Evolutionary conservation across 2,113 vertebrate genomes (phyloP).

Genomic region (Ahaetulla prasina): DNA sequence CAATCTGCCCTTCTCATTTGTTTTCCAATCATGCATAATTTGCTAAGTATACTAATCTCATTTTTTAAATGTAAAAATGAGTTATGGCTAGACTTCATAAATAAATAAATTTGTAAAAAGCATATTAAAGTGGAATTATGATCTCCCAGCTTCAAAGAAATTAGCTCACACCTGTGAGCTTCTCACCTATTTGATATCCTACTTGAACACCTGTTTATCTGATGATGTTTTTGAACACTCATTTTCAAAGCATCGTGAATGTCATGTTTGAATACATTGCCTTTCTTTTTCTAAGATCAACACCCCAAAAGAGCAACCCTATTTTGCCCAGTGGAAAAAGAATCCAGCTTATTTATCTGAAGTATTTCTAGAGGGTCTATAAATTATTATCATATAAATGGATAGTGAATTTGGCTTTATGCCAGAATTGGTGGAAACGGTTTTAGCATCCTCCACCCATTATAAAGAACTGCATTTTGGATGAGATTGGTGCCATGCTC

Average conservation of each 20-base stretch:
- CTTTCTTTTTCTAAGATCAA: neutral
- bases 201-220: neutral
- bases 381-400: neutral
- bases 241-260: neutral
- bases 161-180: constrained; percentile 18
- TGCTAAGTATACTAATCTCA: constrained; percentile 22
- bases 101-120: constrained; percentile 32
- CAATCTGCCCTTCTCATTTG: neutral
- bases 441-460: neutral
- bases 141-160: constrained; percentile 33
- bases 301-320: neutral
- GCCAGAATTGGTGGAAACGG: neutral
- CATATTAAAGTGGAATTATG: constrained; percentile 32
- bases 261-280: neutral
- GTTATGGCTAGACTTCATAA: constrained; percentile 27
- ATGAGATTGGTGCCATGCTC: neutral
- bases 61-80: constrained; percentile 35
- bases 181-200: neutral
- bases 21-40: neutral
- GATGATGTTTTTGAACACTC: neutral
- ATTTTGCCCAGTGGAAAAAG: neutral
- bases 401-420: neutral
- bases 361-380: neutral
- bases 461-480: neutral
- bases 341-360: neutral